Percentiles rank a stretch among this genome's conserved stretches.
Conservation (phyloP, 2,113 vertebrate genomes). For the Sigmodon hispidus region DNA sequence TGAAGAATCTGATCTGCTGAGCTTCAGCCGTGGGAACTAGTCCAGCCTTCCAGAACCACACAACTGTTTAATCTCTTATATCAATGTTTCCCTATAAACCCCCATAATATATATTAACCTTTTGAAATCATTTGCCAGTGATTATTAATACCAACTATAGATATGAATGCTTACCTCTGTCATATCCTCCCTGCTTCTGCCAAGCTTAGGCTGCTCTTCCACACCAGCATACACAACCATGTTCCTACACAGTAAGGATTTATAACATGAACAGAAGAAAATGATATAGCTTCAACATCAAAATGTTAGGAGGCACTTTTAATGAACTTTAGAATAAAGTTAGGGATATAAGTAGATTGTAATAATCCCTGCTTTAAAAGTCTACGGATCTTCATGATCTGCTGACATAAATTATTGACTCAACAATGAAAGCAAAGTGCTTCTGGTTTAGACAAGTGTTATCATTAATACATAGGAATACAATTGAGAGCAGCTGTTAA, state of each 20-base stretch:
- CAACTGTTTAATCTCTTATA: no score
- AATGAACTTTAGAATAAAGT: background rate
- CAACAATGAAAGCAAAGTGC: background rate
- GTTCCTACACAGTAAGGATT: slow-evolving; percentile 85
- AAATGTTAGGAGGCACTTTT: slow-evolving; percentile 2
- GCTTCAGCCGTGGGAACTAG: no score
- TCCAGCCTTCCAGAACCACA: no score
- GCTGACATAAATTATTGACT: background rate
- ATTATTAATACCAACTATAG: no score
- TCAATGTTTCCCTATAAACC: no score
- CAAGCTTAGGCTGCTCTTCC: slow-evolving; percentile 94
- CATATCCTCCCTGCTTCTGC: slow-evolving; percentile 92
- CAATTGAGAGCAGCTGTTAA: slow-evolving; percentile 22
- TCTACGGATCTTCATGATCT: background rate
- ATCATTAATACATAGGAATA: background rate
- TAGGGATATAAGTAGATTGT: background rate
- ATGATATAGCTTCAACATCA: background rate
- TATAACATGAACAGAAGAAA: background rate
- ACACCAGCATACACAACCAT: slow-evolving; percentile 93
- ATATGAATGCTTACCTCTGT: slow-evolving; percentile 90
- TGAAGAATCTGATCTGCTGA: no score
- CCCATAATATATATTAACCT: no score
- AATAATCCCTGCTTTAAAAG: slow-evolving; percentile 20
- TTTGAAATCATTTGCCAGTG: no score
- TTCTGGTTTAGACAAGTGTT: background rate